Conservation (phyloP, 2,113 vertebrate genomes). For the Pituophis catenifer region DNA sequence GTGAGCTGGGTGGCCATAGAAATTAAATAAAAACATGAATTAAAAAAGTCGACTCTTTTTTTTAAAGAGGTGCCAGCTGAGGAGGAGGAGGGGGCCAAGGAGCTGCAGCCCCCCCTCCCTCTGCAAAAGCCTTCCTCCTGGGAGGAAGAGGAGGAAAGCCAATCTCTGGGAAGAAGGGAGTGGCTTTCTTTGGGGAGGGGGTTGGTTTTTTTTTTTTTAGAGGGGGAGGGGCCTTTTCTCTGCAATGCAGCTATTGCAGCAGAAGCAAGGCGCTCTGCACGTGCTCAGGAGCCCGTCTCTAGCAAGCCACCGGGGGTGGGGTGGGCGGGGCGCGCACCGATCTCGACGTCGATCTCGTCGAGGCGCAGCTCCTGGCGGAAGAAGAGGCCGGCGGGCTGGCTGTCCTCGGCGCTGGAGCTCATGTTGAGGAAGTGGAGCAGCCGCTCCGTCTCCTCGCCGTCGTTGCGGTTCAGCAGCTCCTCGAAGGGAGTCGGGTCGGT, state of each 20-base stretch:
- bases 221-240: neutral
- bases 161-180: neutral
- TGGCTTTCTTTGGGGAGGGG: neutral
- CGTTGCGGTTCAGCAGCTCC: constrained; percentile 75
- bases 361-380: constrained; percentile 71
- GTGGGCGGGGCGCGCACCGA: constrained; percentile 64
- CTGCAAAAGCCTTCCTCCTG: no score
- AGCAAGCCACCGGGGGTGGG: no score
- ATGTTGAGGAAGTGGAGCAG: constrained; percentile 76
- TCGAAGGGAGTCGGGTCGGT: constrained; percentile 72
- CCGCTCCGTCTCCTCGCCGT: constrained; percentile 66
- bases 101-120: no score
- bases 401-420: constrained; percentile 50
- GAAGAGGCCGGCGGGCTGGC: constrained; percentile 61
- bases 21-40: neutral
- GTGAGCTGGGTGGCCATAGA: neutral
- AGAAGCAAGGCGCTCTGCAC: neutral
- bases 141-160: neutral
- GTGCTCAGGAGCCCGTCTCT: neutral
- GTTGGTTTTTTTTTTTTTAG: fast-evolving
- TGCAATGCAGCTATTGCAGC: neutral
- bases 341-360: constrained; percentile 67
- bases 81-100: neutral
- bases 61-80: neutral
- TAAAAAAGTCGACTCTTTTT: neutral